Base-by-base conservation (phyloP, 2,797 vertebrate species). In the Mormyrus proboscirostris region DNA sequence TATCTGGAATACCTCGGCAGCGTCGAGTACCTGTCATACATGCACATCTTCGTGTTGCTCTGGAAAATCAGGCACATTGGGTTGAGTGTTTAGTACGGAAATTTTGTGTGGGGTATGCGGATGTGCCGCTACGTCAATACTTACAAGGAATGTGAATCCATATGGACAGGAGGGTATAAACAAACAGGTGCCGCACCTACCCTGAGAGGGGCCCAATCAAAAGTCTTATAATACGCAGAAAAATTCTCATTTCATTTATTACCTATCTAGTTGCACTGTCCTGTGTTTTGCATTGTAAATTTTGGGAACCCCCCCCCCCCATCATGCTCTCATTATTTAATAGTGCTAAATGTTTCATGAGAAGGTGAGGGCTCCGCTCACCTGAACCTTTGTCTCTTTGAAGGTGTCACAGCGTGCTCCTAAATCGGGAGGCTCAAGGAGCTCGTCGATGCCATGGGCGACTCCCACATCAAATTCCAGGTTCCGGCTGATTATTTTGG, bases 371-470 rank as follows among this genome's bases (percentile, higher is more conserved):
- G 57, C 5, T 10, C 10, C 79, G 9, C 94, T 94, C 29, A 96
- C 95, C 0, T 87, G 82, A 7, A 91, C 59, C 50, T 94, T 95
- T 47, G 0, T 93, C 86, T 92, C 93, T 87, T 92, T 88, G 3
- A 94, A 0, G 73, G 59, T 88, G 89, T 96, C 94, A 12, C 96
- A 96, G 92, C 96, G 95, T 2, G 97, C 97, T 22, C 98, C 98
- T 79, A 99, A 94, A 44, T 97, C 96, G 0, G 97, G 97, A 0
- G 98, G 98, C 91, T 99, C 98, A 93, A 99, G 89, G 33, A 99
- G 92, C 65, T 96, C 96, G 88, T 99, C 93, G 0, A 98, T 98
- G 87, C 98, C 98, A 2, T 96, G 94, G 33, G 97, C 98, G 55
- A 98, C 22, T 50, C 98, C 98, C 9, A 95, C 96, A 10, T 89